Conservation (phyloP, 2,888 invertebrate species). For the Pemphredon lugubris region DNA sequence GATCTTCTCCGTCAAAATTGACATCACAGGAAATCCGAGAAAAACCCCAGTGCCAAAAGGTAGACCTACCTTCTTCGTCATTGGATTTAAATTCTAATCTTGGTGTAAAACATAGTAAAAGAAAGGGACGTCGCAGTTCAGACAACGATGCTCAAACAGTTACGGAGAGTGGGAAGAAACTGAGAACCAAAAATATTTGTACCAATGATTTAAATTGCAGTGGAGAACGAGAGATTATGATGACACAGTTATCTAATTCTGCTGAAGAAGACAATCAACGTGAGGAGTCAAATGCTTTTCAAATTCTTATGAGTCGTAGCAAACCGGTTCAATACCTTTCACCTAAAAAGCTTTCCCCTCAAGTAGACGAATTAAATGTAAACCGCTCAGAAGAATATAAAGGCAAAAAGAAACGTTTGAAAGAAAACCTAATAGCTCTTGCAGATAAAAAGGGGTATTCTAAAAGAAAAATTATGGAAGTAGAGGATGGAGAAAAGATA, state of each 20-base stretch:
- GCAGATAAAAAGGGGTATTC: constrained; percentile 85
- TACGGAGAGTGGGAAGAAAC: neutral
- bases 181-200: neutral
- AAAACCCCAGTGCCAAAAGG: neutral
- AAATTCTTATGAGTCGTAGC: constrained; percentile 68
- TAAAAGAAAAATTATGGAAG: constrained; percentile 84
- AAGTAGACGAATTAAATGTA: constrained; percentile 32
- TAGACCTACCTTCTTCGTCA: constrained; percentile 3
- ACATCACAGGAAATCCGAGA: neutral
- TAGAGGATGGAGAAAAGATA: constrained; percentile 83
- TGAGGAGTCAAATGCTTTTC: constrained; percentile 69
- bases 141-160: no score
- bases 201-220: neutral
- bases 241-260: neutral
- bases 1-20: neutral
- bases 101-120: neutral
- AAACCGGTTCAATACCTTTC: constrained; percentile 53
- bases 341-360: neutral
- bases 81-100: neutral
- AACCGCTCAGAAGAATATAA: constrained; percentile 50
- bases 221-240: neutral
- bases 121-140: neutral
- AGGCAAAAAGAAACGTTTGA: constrained; percentile 50
- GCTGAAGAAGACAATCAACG: constrained; percentile 21
- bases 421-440: constrained; percentile 81